Evolutionary conservation across 2,113 vertebrate genomes (phyloP), one percentile per base, ranked within the genome.

Genomic region (Euleptes europaea): DNA sequence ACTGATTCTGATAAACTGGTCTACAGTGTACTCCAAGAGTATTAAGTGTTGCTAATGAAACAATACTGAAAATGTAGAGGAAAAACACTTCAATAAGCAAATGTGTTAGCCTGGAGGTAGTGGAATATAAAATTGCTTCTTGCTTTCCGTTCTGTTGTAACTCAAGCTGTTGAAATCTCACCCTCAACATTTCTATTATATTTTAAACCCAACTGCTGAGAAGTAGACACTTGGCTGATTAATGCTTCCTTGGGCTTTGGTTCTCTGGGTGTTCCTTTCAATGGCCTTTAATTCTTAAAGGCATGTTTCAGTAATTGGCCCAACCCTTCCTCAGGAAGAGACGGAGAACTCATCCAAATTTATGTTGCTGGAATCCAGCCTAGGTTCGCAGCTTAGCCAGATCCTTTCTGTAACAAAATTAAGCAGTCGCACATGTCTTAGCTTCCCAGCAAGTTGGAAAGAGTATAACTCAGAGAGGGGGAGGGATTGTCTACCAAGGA

Each of bases 401-500:
- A 84, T 86, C 9, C 86, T 84, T 88, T 84, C 2, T 76, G 84
- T 88, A 91, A 88, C 89, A 73, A 87, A 74, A 66, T 82, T 69
- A 23, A 67, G 60, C 35, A 13, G 28, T 60, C 65, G 70, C 70
- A 51, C 51, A 35, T 78, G 85, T 83, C 78, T 11, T 51, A 82
- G 90, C 88, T 91, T 75, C 84, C 76, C 78, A 67, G 84, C 88
- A 86, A 93, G 57, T 84, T 88, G 89, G 89, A 92, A 92, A 90
- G 84, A 90, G 85, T 35, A 49, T 69, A 54, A 54, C 60, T 63
- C 10, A 9, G 60, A 63, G 60, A 28, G 60, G 60, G 60, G 26
- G 60, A 63, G 60, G 26, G 4, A 4, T 63, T 63, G 23, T 63
- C 60, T 28, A 63, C 60, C 26, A 63, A 63, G 60, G 23, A 63